phyloP scores from a whole-genome alignment of 1,140 invertebrate species.

The Nasonia giraulti region DNA sequence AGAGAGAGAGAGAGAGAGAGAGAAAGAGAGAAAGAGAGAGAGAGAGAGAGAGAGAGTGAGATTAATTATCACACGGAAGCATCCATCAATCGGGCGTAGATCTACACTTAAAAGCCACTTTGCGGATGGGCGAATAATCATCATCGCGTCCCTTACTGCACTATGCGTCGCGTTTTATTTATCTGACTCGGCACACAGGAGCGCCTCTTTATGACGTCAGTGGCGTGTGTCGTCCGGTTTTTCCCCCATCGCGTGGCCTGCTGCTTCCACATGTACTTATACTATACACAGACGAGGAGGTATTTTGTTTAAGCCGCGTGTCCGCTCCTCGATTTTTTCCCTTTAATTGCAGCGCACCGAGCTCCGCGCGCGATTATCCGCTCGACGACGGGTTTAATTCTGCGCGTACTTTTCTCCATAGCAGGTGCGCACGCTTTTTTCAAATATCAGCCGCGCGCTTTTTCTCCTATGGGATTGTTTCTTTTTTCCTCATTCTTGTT shows the following conservation, averaged over 20 bases:
- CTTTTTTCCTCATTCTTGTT: neutral
- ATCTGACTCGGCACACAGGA: neutral
- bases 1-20: neutral
- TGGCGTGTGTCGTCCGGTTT: conserved; percentile 6
- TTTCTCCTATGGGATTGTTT: neutral
- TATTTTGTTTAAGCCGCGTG: conserved; percentile 8
- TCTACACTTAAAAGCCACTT: neutral
- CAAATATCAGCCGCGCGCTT: neutral
- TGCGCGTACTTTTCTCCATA: neutral
- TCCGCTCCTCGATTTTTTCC: neutral
- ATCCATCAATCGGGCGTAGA: neutral
- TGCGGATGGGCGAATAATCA: neutral
- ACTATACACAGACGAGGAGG: neutral
- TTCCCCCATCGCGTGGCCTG: neutral
- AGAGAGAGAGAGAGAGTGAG: neutral
- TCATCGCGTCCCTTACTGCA: neutral
- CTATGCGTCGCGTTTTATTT: conserved; percentile 3
- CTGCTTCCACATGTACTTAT: neutral
- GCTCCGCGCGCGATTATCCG: neutral
- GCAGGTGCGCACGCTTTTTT: too few species aligned
- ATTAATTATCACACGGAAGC: neutral
- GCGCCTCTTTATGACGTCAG: conserved; percentile 11
- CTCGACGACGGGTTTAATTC: neutral
- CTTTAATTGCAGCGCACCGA: conserved; percentile 22
- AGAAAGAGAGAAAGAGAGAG: neutral